Evolutionary conservation across 2,888 invertebrate species (phyloP).

Genomic region (Apodemia zela): DNA sequence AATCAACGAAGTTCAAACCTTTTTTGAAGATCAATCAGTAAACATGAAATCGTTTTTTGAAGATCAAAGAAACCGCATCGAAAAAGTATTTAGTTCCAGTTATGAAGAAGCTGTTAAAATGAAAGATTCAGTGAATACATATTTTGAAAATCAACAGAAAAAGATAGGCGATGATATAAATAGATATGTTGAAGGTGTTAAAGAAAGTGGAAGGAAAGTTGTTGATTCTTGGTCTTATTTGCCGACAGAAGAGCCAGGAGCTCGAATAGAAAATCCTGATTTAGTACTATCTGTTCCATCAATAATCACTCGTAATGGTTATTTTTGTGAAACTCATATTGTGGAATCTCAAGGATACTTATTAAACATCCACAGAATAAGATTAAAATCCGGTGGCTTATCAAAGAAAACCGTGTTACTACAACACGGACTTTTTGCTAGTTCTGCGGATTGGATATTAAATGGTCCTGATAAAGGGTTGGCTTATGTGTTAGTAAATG

Average conservation of each 20-base stretch:
- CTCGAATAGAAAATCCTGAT: conserved; percentile 53
- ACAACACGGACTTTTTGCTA: conserved; percentile 90
- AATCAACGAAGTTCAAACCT: conserved; percentile 25
- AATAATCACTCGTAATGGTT: conserved; percentile 78
- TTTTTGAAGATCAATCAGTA: conserved; percentile 35
- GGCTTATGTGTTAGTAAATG: conserved; percentile 85
- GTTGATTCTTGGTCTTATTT: conserved; percentile 48
- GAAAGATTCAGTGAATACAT: conserved; percentile 48
- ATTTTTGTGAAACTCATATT: conserved; percentile 85
- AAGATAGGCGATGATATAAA: conserved; percentile 48
- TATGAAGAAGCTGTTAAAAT: conserved; percentile 44
- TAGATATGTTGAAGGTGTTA: conserved; percentile 48
- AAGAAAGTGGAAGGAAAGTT: conserved; percentile 46
- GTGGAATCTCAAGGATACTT: conserved; percentile 91
- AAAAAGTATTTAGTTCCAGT: conserved; percentile 38
- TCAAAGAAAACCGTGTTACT: conserved; percentile 78
- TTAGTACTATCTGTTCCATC: conserved; percentile 55
- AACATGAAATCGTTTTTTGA: conserved; percentile 46
- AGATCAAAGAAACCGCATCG: conserved; percentile 38
- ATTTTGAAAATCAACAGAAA: conserved; percentile 51
- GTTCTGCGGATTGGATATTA: conserved; percentile 89
- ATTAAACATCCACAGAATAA: conserved; percentile 89
- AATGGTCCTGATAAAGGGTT: conserved; percentile 83
- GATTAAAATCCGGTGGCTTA: conserved; percentile 55
- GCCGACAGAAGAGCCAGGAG: conserved; percentile 39